These are phyloP conservation scores for Columba guinea DNA, from an alignment of 2,797 vertebrate species.

Conservation along the genomic window DNA sequence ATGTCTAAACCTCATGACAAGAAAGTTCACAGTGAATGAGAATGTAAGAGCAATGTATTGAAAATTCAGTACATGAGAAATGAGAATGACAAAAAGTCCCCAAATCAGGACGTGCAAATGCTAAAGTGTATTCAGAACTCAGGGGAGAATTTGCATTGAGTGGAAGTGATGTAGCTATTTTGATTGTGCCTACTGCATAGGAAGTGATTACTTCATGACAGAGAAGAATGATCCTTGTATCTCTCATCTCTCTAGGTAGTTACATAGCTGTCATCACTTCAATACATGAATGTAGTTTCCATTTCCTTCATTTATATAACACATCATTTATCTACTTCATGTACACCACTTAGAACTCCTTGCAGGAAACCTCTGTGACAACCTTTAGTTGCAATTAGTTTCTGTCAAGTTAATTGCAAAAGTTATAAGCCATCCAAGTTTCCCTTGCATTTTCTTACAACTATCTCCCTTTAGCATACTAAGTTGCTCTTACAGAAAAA, in stretches of 20 bases:
- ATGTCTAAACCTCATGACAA: not conserved
- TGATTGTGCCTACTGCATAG: not conserved
- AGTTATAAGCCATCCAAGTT: not conserved
- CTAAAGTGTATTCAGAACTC: not conserved
- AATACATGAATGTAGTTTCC: constrained; percentile 1
- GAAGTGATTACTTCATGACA: constrained; percentile 17
- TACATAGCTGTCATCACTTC: constrained; percentile 37
- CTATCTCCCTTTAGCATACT: not conserved
- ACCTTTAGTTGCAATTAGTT: not conserved
- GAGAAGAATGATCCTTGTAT: constrained; percentile 37
- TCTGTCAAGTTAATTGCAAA: constrained; percentile 35
- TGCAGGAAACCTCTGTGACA: not conserved
- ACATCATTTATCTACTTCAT: constrained; percentile 21
- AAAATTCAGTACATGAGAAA: constrained; percentile 12
- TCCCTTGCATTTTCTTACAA: not conserved
- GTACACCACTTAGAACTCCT: not conserved
- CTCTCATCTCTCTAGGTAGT: constrained; percentile 23
- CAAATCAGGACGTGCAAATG: not conserved
- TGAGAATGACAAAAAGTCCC: not conserved
- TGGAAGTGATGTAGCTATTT: constrained; percentile 15
- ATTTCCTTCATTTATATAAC: constrained; percentile 27
- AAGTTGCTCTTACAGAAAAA: not conserved
- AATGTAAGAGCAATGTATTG: not conserved
- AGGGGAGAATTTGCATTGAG: constrained; percentile 19
- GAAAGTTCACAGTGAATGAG: not conserved